Evolutionary conservation across 30 jellyfish, hydroid and myxozoan species (phyloP).

Genomic region (Catostylus mosaicus): DNA sequence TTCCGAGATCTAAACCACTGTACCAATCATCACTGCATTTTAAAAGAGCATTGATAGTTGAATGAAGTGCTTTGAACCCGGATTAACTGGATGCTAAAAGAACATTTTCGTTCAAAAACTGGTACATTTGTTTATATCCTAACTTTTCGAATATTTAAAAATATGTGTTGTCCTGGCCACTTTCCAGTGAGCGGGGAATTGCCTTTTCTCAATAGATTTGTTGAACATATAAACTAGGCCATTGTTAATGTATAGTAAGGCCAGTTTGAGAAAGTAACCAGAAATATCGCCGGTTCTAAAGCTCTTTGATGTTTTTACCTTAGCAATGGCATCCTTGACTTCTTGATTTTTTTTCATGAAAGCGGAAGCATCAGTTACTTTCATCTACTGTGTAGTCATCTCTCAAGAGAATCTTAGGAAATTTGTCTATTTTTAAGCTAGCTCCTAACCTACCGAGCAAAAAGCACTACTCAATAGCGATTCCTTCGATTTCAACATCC

Average conservation of each 20-base stretch:
- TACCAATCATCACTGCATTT: neutral
- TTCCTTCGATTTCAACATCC: neutral
- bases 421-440: no score
- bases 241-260: neutral
- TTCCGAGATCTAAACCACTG: neutral
- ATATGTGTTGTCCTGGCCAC: neutral
- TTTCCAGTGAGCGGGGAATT: neutral
- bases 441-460: no score
- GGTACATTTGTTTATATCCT: neutral
- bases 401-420: no score
- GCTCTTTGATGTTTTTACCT: constrained; percentile 12
- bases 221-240: neutral
- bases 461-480: no score
- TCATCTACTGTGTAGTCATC: no score
- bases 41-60: neutral
- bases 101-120: neutral
- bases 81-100: neutral
- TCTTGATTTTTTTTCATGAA: no score
- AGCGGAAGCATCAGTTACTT: no score
- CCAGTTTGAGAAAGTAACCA: neutral
- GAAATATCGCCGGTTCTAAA: constrained; percentile 8
- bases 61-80: neutral
- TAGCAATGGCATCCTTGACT: constrained; percentile 7
- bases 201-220: neutral
- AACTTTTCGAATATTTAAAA: neutral